phyloP scores from a whole-genome alignment of 2,888 invertebrate genomes.

The Scelioninae gen. 1 region DNA sequence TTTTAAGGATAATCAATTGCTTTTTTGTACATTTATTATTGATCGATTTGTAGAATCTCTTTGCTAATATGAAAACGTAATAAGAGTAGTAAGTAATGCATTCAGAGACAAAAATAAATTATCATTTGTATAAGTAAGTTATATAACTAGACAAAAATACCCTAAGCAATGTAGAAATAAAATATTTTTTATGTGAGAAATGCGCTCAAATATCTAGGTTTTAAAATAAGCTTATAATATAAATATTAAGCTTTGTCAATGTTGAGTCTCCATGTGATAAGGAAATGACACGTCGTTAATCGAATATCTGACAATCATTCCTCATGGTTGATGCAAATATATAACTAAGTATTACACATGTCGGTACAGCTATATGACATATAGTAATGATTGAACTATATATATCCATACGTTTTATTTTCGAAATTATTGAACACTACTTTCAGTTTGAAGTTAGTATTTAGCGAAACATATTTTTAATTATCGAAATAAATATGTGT shows the following conservation, averaged over 20 bases:
- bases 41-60: neutral
- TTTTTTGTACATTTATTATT: slow-evolving; percentile 7
- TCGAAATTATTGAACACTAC: no score
- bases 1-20: slow-evolving; percentile 19
- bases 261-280: slow-evolving; percentile 24
- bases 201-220: slow-evolving; percentile 13
- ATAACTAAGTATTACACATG: slow-evolving; percentile 14
- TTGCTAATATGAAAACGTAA: neutral
- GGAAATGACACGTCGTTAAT: slow-evolving; percentile 42
- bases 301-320: slow-evolving; percentile 35
- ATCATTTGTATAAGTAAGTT: slow-evolving; percentile 25
- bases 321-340: slow-evolving; percentile 18
- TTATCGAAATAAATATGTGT: no score
- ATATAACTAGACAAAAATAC: slow-evolving; percentile 6
- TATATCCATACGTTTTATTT: no score
- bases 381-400: no score
- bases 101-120: neutral
- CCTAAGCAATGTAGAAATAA: slow-evolving; percentile 21
- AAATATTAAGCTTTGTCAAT: slow-evolving; percentile 30
- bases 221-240: slow-evolving; percentile 25
- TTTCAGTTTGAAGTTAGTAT: no score
- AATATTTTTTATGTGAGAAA: slow-evolving; percentile 26
- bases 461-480: no score
- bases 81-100: slow-evolving; percentile 43
- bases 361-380: slow-evolving; percentile 14